Conservation (phyloP, 92 coral and sea anemone species). For the Porites cylindrica region DNA sequence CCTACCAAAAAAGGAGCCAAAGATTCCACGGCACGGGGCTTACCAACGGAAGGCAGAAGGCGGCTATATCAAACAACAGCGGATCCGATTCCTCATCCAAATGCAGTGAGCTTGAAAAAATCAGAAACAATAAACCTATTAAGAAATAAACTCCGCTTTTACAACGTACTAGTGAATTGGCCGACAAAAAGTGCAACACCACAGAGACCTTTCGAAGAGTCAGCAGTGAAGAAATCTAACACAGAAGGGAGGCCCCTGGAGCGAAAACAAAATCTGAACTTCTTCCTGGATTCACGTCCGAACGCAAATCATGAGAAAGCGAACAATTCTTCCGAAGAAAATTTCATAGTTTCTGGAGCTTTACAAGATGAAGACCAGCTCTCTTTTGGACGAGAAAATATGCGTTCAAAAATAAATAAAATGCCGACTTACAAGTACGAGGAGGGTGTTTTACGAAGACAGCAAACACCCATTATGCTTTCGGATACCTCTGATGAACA, state of each 20-base stretch:
- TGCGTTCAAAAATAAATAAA: neutral
- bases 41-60: slow-evolving; percentile 19
- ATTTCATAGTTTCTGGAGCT: neutral
- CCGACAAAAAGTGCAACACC: slow-evolving; percentile 37
- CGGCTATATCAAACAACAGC: slow-evolving; percentile 47
- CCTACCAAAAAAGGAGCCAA: neutral
- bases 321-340: neutral
- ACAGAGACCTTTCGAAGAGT: slow-evolving; percentile 30
- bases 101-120: slow-evolving; percentile 26
- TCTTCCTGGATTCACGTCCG: slow-evolving; percentile 10
- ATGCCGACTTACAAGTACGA: neutral
- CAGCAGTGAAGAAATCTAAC: slow-evolving; percentile 48
- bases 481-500: neutral
- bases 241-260: slow-evolving; percentile 35
- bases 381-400: neutral
- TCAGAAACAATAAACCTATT: slow-evolving; percentile 1
- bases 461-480: neutral
- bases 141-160: neutral
- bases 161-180: neutral
- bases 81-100: slow-evolving; percentile 50
- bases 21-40: slow-evolving; percentile 25
- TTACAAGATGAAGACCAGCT: neutral
- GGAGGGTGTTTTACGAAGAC: neutral
- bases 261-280: neutral
- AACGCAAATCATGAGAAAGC: neutral